phyloP scores from a whole-genome alignment of 30 jellyfish, hydroid and myxozoan genomes.

The Morbakka virulenta region DNA sequence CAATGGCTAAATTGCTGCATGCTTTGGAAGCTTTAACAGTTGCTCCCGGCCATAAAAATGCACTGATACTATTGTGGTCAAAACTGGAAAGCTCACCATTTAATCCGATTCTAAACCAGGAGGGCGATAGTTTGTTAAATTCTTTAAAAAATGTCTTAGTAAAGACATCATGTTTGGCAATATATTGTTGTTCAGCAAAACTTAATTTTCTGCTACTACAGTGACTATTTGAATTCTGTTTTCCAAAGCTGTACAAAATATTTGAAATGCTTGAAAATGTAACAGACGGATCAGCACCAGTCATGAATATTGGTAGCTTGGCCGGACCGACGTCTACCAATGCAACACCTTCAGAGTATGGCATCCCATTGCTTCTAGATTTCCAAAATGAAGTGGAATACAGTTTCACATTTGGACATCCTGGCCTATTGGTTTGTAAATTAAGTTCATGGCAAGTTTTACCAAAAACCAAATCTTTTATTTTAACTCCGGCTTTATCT shows the following conservation, averaged over 20 bases:
- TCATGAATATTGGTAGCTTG: slow-evolving; percentile 52
- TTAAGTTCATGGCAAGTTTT: slow-evolving; percentile 39
- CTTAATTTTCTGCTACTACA: slow-evolving; percentile 33
- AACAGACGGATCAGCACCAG: slow-evolving; percentile 47
- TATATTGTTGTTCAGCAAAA: slow-evolving; percentile 46
- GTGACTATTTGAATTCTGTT: not conserved
- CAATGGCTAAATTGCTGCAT: slow-evolving; percentile 68
- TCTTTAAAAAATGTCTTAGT: slow-evolving; percentile 43
- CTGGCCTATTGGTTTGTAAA: not conserved
- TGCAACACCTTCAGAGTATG: slow-evolving; percentile 57
- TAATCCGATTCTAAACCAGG: slow-evolving; percentile 65
- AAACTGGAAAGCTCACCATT: slow-evolving; percentile 17
- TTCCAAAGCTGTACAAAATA: not conserved
- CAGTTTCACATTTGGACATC: slow-evolving; percentile 20
- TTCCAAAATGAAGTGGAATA: slow-evolving; percentile 59
- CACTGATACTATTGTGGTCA: slow-evolving; percentile 55
- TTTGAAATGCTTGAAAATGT: slow-evolving; percentile 7
- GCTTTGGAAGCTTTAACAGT: slow-evolving; percentile 9
- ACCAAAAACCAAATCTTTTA: slow-evolving; percentile 10
- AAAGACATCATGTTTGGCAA: slow-evolving; percentile 46
- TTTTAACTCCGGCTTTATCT: not conserved
- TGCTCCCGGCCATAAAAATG: slow-evolving; percentile 51
- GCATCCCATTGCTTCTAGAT: slow-evolving; percentile 9
- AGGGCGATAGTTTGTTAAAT: slow-evolving; percentile 61
- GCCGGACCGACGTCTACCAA: slow-evolving; percentile 8